Evolutionary conservation across 1,140 invertebrate genomes (phyloP).

Genomic region (Eurosta solidaginis): DNA sequence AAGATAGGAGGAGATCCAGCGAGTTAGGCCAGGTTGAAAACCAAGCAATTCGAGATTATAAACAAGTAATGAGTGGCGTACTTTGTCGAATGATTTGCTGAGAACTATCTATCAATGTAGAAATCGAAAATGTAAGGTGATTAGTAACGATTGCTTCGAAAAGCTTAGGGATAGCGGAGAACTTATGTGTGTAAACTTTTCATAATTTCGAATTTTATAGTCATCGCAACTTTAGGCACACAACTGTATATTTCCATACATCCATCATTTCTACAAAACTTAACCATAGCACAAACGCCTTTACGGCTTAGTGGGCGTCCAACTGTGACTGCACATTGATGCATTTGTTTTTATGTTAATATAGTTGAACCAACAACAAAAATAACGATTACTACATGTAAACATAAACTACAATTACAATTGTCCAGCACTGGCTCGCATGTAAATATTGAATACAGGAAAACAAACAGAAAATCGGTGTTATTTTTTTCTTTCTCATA

Average conservation of each 20-base stretch:
- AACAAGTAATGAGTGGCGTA: too few species aligned
- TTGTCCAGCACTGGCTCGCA: background rate
- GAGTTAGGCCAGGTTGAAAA: too few species aligned
- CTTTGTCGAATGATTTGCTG: too few species aligned
- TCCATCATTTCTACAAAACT: conserved; percentile 19
- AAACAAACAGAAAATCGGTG: conserved; percentile 23
- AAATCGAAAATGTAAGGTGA: too few species aligned
- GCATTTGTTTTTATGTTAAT: conserved; percentile 34
- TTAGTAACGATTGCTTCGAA: too few species aligned
- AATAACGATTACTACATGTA: conserved; percentile 11
- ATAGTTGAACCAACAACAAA: conserved; percentile 33
- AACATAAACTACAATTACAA: conserved; percentile 15
- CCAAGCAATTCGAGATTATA: too few species aligned
- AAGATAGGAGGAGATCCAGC: too few species aligned
- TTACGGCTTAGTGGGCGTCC: conserved; percentile 45
- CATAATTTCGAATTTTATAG: too few species aligned
- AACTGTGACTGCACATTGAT: conserved; percentile 35
- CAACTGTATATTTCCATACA: background rate
- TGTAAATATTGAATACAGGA: conserved; percentile 8
- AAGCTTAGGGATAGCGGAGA: too few species aligned
- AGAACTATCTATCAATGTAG: too few species aligned
- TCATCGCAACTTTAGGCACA: too few species aligned
- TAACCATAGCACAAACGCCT: conserved; percentile 34
- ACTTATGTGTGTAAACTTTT: too few species aligned
- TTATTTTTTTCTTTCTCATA: background rate